Base-by-base conservation (phyloP, 2,888 invertebrate genomes). In the Trileptium ribeirensis region DNA sequence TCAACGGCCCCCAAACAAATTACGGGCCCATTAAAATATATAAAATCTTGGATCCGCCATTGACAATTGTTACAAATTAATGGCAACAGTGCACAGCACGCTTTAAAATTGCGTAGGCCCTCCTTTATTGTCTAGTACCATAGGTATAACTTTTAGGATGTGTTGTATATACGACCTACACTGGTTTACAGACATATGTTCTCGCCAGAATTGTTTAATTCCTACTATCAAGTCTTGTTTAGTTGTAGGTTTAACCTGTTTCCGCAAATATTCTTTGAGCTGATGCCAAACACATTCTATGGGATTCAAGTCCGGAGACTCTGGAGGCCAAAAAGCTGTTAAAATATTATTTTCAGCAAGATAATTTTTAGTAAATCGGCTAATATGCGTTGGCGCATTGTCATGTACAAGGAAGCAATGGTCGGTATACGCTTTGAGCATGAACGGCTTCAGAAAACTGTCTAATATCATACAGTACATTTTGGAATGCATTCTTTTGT, bases 181-280 rank as follows among this genome's bases (percentile, higher is more conserved):
- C 34, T 70, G 34, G 8, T 31, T 8, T 15, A 70, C 74, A 8
- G 34, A 15, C 19, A 70, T 36, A 15, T 70, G 8, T 19, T 8
- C 33, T 8, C 74, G 74, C 74, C 74, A 70, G 74, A 70, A 70
- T 8, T 31, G 74, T 8, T 31, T 19, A 70, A 70, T 31, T 31
- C 31, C 74, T 15, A n/a, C 19, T 34, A 70, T 70, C 37, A 70
- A 70, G 8, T 70, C 31, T 8, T 31, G 8, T 70, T 34, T 34
- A 31, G 8, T 70, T 36, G n/a, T 64, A 64, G 74, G 74, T 31
- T 70, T 70, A 15, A 36, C 74, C n/a, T 34, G 8, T 8, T 8
- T 36, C 8, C 74, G 74, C n/a, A 70, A 36, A n/a, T 70, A 70
- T 70, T 70, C 74, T 36, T 70, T 70, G 8, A 70, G 74, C 31